Conservation (phyloP, 2,888 invertebrate genomes). For the Boloria selene region DNA sequence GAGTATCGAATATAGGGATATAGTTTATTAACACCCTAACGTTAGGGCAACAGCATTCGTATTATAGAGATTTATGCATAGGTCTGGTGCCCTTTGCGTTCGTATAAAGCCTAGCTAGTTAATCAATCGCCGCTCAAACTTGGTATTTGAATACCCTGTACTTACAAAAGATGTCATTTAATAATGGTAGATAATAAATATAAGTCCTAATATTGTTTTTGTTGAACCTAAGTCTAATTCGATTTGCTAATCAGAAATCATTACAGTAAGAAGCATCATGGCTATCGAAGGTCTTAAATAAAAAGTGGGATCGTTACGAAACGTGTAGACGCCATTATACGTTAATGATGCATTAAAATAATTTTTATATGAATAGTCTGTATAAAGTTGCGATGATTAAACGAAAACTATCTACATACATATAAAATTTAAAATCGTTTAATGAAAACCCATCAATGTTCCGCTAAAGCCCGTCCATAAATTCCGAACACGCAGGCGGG, state of each 20-base stretch:
- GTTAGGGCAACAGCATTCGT: slow-evolving; percentile 22
- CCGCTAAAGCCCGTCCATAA: slow-evolving; percentile 58
- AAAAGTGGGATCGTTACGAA: slow-evolving; percentile 15
- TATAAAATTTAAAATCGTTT: slow-evolving; percentile 46
- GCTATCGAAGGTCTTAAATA: slow-evolving; percentile 15
- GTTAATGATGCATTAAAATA: slow-evolving; percentile 25
- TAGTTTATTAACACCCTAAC: slow-evolving; percentile 34
- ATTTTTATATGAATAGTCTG: slow-evolving; percentile 18
- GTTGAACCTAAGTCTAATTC: slow-evolving; percentile 5
- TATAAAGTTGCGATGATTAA: slow-evolving; percentile 28
- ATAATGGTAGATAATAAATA: slow-evolving; percentile 7
- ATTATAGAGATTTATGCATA: slow-evolving; percentile 12
- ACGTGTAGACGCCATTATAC: slow-evolving; percentile 36
- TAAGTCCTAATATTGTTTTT: slow-evolving; percentile 17
- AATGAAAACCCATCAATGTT: slow-evolving; percentile 58
- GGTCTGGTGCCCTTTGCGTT: slow-evolving; percentile 17
- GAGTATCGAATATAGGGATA: slow-evolving; percentile 29
- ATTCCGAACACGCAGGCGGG: slow-evolving; percentile 63
- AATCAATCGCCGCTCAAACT: slow-evolving; percentile 16
- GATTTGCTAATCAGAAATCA: slow-evolving; percentile 20
- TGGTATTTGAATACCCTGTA: slow-evolving; percentile 17
- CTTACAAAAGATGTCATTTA: slow-evolving; percentile 17
- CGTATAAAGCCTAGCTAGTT: slow-evolving; percentile 13
- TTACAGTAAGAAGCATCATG: slow-evolving; percentile 22
- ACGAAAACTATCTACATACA: slow-evolving; percentile 35